These are phyloP conservation scores for Chaetodon auriga DNA, from an alignment of 2,113 vertebrate genomes.

Conservation along the genomic window DNA sequence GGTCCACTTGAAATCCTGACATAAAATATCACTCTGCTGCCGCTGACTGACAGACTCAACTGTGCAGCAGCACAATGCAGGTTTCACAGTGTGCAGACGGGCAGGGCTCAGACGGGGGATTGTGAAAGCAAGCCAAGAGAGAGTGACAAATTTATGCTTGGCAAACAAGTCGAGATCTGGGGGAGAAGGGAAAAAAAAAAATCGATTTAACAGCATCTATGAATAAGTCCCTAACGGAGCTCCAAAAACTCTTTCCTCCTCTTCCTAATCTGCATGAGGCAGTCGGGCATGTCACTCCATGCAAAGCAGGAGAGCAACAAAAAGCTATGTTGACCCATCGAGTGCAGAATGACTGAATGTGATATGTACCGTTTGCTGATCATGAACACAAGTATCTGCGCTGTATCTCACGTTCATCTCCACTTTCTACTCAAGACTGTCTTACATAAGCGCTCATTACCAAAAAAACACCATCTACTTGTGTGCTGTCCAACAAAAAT, in stretches of 20 bases:
- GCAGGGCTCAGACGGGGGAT: constrained; percentile 31
- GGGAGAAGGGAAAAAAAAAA: constrained; percentile 18
- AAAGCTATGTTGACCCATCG: constrained; percentile 34
- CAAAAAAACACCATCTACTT: constrained; percentile 42
- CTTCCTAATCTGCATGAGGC: constrained; percentile 47
- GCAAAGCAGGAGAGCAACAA: constrained; percentile 56
- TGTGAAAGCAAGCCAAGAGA: constrained; percentile 56
- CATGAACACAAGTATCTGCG: neutral
- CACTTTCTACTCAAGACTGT: constrained; percentile 20
- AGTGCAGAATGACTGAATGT: neutral
- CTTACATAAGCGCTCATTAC: constrained; percentile 40
- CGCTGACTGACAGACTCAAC: constrained; percentile 30
- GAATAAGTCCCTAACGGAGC: constrained; percentile 60
- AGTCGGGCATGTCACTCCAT: constrained; percentile 47
- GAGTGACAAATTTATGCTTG: constrained; percentile 66
- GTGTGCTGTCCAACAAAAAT: constrained; percentile 61
- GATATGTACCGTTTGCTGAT: neutral
- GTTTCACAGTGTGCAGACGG: constrained; percentile 48
- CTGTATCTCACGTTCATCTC: neutral
- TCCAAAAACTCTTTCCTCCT: constrained; percentile 47
- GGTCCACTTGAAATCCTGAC: constrained; percentile 2
- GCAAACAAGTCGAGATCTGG: constrained; percentile 65
- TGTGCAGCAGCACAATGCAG: constrained; percentile 33
- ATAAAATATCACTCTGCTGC: neutral
- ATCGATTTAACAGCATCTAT: constrained; percentile 58